Evolutionary conservation across 2,113 vertebrate species (phyloP).

Genomic region (Manacus vitellinus): DNA sequence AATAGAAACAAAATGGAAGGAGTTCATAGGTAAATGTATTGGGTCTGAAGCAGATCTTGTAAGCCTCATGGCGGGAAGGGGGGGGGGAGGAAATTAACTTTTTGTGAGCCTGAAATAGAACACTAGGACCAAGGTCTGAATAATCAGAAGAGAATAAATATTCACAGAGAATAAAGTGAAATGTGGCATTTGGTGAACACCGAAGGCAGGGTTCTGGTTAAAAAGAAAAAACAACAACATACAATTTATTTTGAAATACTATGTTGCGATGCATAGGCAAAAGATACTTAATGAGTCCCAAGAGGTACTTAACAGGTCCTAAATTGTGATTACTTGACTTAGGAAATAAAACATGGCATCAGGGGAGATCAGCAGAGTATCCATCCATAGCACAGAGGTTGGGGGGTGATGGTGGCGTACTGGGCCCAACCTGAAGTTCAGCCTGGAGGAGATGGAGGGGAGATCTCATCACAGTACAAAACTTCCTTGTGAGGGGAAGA

Average conservation of each 20-base stretch:
- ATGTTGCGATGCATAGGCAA: accelerated
- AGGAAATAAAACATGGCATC: neutral
- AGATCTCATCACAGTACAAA: neutral
- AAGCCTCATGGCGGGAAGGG: neutral
- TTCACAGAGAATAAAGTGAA: neutral
- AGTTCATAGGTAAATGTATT: neutral
- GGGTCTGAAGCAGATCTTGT: neutral
- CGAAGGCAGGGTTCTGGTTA: neutral
- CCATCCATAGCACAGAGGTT: accelerated
- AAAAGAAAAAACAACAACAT: accelerated
- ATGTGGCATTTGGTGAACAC: accelerated
- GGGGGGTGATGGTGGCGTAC: too few relatives aligned
- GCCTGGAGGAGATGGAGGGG: neutral
- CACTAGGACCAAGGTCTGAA: neutral
- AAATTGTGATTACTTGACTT: neutral
- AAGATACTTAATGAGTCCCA: accelerated
- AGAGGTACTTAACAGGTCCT: accelerated
- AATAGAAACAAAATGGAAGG: neutral
- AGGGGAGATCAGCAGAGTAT: neutral
- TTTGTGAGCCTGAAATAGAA: neutral
- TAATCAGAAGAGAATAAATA: neutral
- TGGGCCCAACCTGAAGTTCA: neutral
- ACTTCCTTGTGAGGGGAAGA: neutral
- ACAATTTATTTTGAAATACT: neutral
- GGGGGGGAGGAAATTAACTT: neutral